phyloP scores from a whole-genome alignment of 2,888 invertebrate genomes.

The Acanthosepion lycidas region DNA sequence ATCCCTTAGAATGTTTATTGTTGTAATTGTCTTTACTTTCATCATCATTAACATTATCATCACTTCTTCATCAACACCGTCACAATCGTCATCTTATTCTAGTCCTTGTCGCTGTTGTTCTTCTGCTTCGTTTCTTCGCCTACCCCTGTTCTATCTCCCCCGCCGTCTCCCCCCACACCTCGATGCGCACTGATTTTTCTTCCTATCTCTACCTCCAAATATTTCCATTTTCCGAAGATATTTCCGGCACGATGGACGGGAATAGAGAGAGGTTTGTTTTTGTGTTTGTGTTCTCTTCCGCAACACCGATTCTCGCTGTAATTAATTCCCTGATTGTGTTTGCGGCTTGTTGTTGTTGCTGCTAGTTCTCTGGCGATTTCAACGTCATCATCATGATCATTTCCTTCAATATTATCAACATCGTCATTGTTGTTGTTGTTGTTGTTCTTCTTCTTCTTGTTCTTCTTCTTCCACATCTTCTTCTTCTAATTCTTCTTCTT shows the following conservation, averaged over 20 bases:
- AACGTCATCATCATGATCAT: neutral
- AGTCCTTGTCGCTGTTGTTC: neutral
- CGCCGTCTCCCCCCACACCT: neutral
- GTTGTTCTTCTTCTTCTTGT: too few relatives aligned
- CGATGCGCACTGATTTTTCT: neutral
- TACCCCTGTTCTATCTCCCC: neutral
- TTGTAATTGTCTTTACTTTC: neutral
- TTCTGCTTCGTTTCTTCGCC: neutral
- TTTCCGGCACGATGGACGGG: neutral
- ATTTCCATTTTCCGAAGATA: slow-evolving; percentile 33
- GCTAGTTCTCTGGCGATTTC: neutral
- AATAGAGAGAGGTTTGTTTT: neutral
- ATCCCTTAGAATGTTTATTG: too few relatives aligned
- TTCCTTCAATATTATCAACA: neutral
- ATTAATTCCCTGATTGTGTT: slow-evolving; percentile 1
- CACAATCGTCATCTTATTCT: neutral
- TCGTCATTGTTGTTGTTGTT: neutral
- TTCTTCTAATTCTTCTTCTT: neutral
- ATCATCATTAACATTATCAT: neutral
- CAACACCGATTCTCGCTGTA: slow-evolving; percentile 21
- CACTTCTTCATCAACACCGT: neutral
- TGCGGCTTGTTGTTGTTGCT: neutral
- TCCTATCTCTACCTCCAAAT: neutral
- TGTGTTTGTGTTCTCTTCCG: slow-evolving; percentile 15
- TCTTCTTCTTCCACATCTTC: neutral